Conservation (phyloP, 2,888 invertebrate genomes). For the Lasioglossum malachurum region DNA sequence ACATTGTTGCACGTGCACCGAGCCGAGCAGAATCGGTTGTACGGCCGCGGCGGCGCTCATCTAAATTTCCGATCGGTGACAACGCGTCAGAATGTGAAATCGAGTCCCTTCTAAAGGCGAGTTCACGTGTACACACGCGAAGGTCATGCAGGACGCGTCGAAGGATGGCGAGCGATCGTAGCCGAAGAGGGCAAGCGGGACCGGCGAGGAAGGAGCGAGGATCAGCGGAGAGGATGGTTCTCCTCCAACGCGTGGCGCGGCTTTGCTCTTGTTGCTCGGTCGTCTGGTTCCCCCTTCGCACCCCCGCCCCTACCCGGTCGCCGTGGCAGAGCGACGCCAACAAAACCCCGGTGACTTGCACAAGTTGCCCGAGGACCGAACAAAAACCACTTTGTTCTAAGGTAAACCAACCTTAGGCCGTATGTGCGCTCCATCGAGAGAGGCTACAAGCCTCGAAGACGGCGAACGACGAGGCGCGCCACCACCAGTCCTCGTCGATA, state of each 20-base stretch:
- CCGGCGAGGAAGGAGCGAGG: conserved; percentile 27
- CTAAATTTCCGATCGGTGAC: conserved; percentile 23
- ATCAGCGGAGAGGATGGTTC: conserved; percentile 30
- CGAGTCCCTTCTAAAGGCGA: conserved; percentile 17
- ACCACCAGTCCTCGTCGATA: conserved; percentile 23
- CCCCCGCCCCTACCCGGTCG: conserved; percentile 25
- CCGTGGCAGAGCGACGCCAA: conserved; percentile 55
- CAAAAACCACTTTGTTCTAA: conserved; percentile 81
- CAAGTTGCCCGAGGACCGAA: conserved; percentile 68
- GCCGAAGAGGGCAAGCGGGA: conserved; percentile 2
- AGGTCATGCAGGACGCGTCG: conserved; percentile 50
- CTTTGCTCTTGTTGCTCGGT: conserved; percentile 67
- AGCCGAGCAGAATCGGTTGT: background rate
- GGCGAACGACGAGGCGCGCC: conserved; percentile 25
- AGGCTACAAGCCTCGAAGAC: conserved; percentile 48
- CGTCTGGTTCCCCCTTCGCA: conserved; percentile 22
- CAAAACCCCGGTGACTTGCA: conserved; percentile 77
- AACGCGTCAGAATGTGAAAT: conserved; percentile 32
- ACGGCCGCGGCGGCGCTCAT: background rate
- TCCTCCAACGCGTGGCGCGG: conserved; percentile 65
- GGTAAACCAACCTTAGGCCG: conserved; percentile 75
- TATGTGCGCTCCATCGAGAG: conserved; percentile 59
- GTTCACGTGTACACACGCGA: conserved; percentile 50
- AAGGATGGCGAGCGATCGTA: conserved; percentile 38
- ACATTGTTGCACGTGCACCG: background rate